Evolutionary conservation across 2,113 vertebrate species (phyloP), one percentile per base, ranked within the genome.

Genomic region (Takifugu flavidus): DNA sequence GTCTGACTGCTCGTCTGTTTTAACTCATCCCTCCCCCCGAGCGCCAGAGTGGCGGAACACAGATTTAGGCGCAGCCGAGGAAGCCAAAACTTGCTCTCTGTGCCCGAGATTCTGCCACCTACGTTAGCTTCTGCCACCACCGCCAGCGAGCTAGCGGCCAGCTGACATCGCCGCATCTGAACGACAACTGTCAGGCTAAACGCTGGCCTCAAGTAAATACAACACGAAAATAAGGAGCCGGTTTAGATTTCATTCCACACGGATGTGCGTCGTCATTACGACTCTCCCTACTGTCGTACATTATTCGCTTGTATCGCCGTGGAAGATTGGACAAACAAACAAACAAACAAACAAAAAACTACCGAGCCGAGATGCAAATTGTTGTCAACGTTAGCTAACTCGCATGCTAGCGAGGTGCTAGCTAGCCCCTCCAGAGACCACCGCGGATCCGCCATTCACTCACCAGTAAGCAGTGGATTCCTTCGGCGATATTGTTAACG

Each of bases 391-490:
- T 67, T 74, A 75, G 79, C 77, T 79, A 78, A 50, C 49, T 62
- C 68, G 14, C 45, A 49, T 69, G 82, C 79, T 84, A 82, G 11
- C 20, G 76, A 14, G 0, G 2, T 5, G 74, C 78, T 78, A 82
- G 31, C 66, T 76, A 65, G 62, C 75, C 25, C 5, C 66, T 74
- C 64, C 64, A 31, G 1, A 49, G 47, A 58, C 43, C 67, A 15
- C 26, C 25, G 65, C 56, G 3, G 66, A 10, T 39, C 49, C 65
- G 58, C 7, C 26, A 34, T 53, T 59, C 52, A 75, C 87, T 86
- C 42, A 89, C 87, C 87, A 42, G 62, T n/a, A 53, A 70, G 52
- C 60, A 12, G 75, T 3, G 4, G 56, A 77, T 68, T 71, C 56
- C 67, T 63, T 64, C 62, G 58, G 56, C 47, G 56, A 13, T 45